Base-by-base conservation (phyloP, 2,888 invertebrate genomes). In the Drosophila mayaguana region DNA sequence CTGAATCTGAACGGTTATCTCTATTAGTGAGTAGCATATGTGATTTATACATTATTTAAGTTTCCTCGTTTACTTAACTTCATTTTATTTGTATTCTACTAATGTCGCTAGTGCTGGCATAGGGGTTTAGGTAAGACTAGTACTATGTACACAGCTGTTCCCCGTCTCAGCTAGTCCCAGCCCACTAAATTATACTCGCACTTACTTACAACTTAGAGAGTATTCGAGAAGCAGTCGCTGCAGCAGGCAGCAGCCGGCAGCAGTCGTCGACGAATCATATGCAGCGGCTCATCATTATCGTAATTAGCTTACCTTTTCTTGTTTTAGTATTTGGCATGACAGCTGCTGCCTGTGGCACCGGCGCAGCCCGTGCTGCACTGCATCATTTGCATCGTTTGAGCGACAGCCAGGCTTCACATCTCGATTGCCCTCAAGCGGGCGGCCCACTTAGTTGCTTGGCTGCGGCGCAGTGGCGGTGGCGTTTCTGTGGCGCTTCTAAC, bases 391-490 rank as follows among this genome's bases (percentile, higher is more conserved):
- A 63, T 81, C 78, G 83, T 87, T 87, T 67, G 78, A 64, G 68
- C 73, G 55, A 78, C 78, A 81, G 67, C 67, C 78, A 81, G 62
- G 78, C 63, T n/a, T 43, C 73, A 72, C 60, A 63, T 72, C 63
- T 67, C 72, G 74, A 78, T 81, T 68, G 81, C 66, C 70, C 76
- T 88, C 77, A 67, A 78, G 78, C 62, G 78, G 62, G 60, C 70
- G 61, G 66, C 54, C 76, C 76, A 80, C 80, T 83, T 72, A 75
- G 85, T 81, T 56, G 54, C 69, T 81, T 70, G 84, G 73, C 81
- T 83, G 28, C 28, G 81, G 73, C 71, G 81, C 90, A 78, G 79
- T 71, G 71, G 75, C 62, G 85, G 90, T 85, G 90, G 88, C 81
- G 59, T 75, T 78, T 77, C 65, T 64, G 60, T 80, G 61, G 67